A percentile compares a stretch with the other conserved stretches of the same genome.
Conservation (phyloP, 2,888 invertebrate genomes). For the Phortica magna region DNA sequence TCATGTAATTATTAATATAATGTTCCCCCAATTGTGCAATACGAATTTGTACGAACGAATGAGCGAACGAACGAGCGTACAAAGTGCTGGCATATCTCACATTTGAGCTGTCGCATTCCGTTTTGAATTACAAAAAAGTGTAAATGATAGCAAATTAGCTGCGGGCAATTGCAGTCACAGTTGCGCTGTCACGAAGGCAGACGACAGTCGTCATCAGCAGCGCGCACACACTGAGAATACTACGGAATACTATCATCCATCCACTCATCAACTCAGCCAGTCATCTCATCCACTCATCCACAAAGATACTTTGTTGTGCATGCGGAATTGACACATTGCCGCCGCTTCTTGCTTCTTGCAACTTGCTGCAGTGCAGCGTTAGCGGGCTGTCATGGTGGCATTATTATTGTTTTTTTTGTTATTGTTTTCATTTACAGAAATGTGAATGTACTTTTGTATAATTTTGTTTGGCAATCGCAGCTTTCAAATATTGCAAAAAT, state of each 20-base stretch:
- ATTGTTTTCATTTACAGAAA: conserved; percentile 46
- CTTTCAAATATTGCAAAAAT: background rate
- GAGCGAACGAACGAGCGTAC: background rate
- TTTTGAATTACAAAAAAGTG: conserved; percentile 12
- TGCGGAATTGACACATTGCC: background rate
- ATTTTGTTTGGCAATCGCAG: conserved; percentile 7
- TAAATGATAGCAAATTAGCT: conserved; percentile 30
- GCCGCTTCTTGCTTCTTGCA: background rate
- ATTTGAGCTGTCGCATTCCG: conserved; percentile 23
- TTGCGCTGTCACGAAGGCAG: background rate
- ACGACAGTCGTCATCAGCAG: too few species aligned
- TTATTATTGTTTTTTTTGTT: background rate
- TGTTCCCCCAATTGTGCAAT: background rate
- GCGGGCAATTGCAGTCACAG: background rate
- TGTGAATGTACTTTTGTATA: conserved; percentile 70
- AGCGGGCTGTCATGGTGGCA: background rate
- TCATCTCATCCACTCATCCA: background rate
- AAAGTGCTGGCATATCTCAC: background rate
- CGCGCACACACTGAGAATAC: background rate
- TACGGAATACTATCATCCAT: background rate
- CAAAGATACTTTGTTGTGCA: background rate
- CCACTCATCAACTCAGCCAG: too few species aligned
- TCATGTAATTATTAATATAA: conserved; percentile 19
- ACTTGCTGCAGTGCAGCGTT: background rate
- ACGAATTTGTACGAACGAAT: background rate